Evolutionary conservation across 2,888 invertebrate species (phyloP), one percentile per base, ranked within the genome.

Genomic region (Pristionchus exspectatus): DNA sequence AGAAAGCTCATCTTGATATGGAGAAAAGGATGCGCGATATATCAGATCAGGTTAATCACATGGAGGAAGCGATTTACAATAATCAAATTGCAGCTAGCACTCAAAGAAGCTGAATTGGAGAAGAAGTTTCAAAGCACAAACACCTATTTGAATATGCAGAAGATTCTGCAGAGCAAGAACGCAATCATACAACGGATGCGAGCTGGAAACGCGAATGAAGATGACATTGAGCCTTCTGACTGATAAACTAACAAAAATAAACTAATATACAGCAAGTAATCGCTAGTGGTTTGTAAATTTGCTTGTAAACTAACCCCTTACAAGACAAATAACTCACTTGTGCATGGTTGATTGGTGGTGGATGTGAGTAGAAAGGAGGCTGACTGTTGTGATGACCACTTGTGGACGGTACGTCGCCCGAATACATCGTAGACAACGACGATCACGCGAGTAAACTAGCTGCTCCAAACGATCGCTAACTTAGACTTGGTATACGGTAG

Each of bases 21-120:
- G 54, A 56, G 54, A 12, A 81, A 30, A 56, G 33, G n/a, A 89
- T 89, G 30, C 38, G 54, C n/a, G 44, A 89, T 44, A 83, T 89
- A 27, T 54, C 89, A 9, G n/a, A 77, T 10, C 89, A 81, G 89
- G 89, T 83, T 27, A 54, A 24, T 16, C 27, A 56, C 9, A 30
- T 38, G n/a, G 16, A 27, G 16, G 18, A 3, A 24, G 16, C 14
- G 12, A 10, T 54, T 50, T 10, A 12, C 24, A 50, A 24, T n/a
- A n/a, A 10, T 24, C 5, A n/a, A 27, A 33, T 63, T 89, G 14
- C 66, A 89, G 89, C 50, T 89, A 21, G 56, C 89, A 63, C 44
- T 83, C 27, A 89, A 89, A 89, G 89, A 89, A 83, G 89, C 89
- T 16, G 89, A 89, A 83, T 81, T 89, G 44, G 89, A 89, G 89